Percentiles rank a stretch among this genome's conserved stretches.
phyloP scores from a whole-genome alignment of 2,797 vertebrate genomes.

The Onychomys torridus region DNA sequence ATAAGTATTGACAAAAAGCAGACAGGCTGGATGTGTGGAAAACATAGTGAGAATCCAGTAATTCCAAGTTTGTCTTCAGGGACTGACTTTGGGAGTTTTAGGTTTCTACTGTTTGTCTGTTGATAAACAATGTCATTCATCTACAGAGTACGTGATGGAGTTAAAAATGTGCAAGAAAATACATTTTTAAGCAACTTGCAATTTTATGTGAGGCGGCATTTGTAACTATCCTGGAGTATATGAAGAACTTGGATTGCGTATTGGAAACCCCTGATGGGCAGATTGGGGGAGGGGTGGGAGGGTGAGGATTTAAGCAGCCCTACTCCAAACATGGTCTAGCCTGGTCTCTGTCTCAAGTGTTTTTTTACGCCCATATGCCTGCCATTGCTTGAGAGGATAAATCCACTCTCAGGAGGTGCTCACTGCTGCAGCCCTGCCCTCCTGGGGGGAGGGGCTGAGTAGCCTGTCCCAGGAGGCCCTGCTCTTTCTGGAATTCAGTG shows the following conservation, averaged over 20 bases:
- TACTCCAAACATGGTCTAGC: neutral
- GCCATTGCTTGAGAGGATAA: neutral
- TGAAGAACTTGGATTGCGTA: neutral
- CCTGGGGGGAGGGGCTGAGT: neutral
- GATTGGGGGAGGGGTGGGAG: fast-evolving
- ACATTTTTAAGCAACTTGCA: neutral
- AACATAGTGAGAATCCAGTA: neutral
- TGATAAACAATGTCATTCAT: neutral
- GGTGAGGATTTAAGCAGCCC: neutral
- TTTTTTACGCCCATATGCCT: neutral
- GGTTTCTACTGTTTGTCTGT: neutral
- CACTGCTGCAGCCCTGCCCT: neutral
- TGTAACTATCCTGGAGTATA: too few species aligned
- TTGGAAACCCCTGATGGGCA: neutral
- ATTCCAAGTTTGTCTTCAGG: too few species aligned
- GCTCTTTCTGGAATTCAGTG: neutral
- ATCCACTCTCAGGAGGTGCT: neutral
- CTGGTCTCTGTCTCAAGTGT: neutral
- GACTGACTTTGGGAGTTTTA: neutral
- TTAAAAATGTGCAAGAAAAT: neutral
- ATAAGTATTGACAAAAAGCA: neutral
- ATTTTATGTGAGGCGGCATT: neutral
- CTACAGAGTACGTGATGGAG: neutral
- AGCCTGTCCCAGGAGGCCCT: neutral
- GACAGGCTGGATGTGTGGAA: neutral